Conservation (phyloP, 1,140 invertebrate species). For the Cepaea nemoralis region DNA sequence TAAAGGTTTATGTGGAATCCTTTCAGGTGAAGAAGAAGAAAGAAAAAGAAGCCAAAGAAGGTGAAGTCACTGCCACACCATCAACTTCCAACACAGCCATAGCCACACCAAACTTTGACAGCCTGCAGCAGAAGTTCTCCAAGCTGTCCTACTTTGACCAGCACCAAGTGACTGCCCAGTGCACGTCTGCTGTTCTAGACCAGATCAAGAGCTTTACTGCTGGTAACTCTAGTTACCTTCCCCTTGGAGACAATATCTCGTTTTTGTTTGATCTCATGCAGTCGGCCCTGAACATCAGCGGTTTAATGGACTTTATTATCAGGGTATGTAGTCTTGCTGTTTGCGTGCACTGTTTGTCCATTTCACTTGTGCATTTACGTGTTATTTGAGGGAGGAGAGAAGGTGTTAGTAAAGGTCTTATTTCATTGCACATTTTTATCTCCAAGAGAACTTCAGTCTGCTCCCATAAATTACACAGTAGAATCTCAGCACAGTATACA, state of each 20-base stretch:
- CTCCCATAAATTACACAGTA: too few species aligned
- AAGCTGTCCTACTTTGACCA: slow-evolving; percentile 96
- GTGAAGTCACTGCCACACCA: slow-evolving; percentile 13
- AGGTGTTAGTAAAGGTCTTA: too few species aligned
- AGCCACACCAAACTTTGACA: slow-evolving; percentile 59
- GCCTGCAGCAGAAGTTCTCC: slow-evolving; percentile 78
- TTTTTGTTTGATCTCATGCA: slow-evolving; percentile 98
- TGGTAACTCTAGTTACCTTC: slow-evolving; percentile 87
- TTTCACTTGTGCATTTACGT: too few species aligned
- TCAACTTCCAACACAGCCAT: neutral
- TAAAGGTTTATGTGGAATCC: too few species aligned
- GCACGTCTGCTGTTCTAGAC: slow-evolving; percentile 88
- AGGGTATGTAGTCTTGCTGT: slow-evolving; percentile 75
- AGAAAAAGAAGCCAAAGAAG: slow-evolving; percentile 49
- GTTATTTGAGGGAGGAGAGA: too few species aligned
- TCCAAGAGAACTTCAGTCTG: too few species aligned
- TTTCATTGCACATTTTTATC: too few species aligned
- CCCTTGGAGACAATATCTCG: slow-evolving; percentile 93
- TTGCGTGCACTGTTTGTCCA: too few species aligned
- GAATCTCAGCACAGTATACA: too few species aligned
- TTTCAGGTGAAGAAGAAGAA: slow-evolving; percentile 63
- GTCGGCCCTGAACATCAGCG: slow-evolving; percentile 92
- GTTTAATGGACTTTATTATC: slow-evolving; percentile 91
- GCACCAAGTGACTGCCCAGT: slow-evolving; percentile 88
- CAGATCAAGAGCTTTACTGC: slow-evolving; percentile 76